These are phyloP conservation scores for Priocnemis perturbator DNA, from an alignment of 2,888 invertebrate species.

Conservation along the genomic window DNA sequence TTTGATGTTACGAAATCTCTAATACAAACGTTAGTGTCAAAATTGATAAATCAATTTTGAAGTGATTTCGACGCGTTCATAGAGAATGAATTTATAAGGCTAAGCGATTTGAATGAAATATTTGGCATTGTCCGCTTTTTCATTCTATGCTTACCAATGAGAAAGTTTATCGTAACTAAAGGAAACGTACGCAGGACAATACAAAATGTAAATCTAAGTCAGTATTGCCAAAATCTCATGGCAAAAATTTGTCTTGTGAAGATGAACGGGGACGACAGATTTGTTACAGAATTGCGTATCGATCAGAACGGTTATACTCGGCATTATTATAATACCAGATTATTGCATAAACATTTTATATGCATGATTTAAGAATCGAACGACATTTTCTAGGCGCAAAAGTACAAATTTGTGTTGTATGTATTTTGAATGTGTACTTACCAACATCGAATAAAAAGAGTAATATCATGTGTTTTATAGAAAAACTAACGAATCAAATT, in stretches of 20 bases:
- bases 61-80: conserved; percentile 23
- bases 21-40: conserved; percentile 25
- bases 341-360: conserved; percentile 24
- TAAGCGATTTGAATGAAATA: neutral
- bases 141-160: conserved; percentile 11
- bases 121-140: neutral
- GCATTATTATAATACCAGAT: conserved; percentile 9
- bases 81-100: conserved; percentile 21
- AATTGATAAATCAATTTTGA: conserved; percentile 28
- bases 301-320: too few species aligned
- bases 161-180: conserved; percentile 16
- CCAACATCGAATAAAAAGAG: conserved; percentile 48
- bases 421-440: conserved; percentile 46
- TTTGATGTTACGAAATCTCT: conserved; percentile 26
- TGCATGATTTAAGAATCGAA: conserved; percentile 13
- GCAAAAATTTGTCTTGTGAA: conserved; percentile 39
- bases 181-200: conserved; percentile 52
- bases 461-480: conserved; percentile 3
- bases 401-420: conserved; percentile 21
- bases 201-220: conserved; percentile 40
- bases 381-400: conserved; percentile 15
- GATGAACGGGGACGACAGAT: conserved; percentile 27
- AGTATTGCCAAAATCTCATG: conserved; percentile 26
- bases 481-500: conserved; percentile 3
- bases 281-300: conserved; percentile 27